Evolutionary conservation across 1,140 invertebrate species (phyloP).

Genomic region (Drosophila melanica): DNA sequence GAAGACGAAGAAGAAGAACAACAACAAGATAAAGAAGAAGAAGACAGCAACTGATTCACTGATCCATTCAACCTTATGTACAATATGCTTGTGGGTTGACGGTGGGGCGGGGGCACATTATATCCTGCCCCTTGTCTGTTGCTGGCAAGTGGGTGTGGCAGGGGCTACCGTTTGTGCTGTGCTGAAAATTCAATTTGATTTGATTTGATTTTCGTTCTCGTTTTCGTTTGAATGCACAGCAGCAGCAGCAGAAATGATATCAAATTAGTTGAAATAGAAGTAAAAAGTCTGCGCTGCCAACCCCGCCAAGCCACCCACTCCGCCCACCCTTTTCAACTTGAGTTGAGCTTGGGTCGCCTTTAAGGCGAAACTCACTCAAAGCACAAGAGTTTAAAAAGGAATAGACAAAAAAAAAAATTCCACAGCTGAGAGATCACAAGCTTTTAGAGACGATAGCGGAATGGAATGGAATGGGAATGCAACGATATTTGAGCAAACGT

Average conservation of each 20-base stretch:
- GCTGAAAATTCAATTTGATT: constrained; percentile 83
- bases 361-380: not conserved
- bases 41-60: constrained; percentile 38
- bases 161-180: constrained; percentile 33
- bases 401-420: not conserved
- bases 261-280: constrained; percentile 78
- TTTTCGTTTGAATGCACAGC: constrained; percentile 81
- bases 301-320: not conserved
- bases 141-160: constrained; percentile 19
- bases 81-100: constrained; percentile 7
- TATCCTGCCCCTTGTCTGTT: constrained; percentile 16
- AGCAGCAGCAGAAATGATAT: constrained; percentile 64
- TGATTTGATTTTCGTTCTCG: constrained; percentile 83
- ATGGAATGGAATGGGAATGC: constrained; percentile 2
- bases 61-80: constrained; percentile 45
- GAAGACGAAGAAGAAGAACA: not conserved
- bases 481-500: too few relatives aligned
- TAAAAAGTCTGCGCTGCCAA: constrained; percentile 41
- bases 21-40: constrained; percentile 2
- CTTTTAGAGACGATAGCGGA: not conserved
- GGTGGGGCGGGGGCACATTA: not conserved
- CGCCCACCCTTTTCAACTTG: not conserved
- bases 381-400: constrained; percentile 10
- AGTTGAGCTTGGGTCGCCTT: constrained; percentile 8
- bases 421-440: not conserved